Evolutionary conservation across 1,140 invertebrate genomes (phyloP).

Genomic region (Harpegnathos saltator): DNA sequence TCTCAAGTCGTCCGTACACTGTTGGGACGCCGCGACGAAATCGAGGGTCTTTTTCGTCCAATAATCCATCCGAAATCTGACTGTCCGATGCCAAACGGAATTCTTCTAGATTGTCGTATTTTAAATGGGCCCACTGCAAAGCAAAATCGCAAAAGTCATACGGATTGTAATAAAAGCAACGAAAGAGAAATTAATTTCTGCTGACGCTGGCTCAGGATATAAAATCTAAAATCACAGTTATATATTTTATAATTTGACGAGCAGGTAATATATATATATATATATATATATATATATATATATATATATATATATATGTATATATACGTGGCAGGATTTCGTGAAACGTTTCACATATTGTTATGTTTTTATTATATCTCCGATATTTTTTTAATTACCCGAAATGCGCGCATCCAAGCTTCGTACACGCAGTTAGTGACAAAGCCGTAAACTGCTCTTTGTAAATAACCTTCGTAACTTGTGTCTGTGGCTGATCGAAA

Average conservation of each 20-base stretch:
- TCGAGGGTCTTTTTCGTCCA: background rate
- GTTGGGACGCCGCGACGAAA: conserved; percentile 3
- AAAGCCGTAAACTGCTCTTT: conserved; percentile 55
- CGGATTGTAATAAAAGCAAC: no score
- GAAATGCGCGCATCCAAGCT: conserved; percentile 50
- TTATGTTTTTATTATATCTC: no score
- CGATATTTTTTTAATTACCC: no score
- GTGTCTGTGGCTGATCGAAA: conserved; percentile 27
- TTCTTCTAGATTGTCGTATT: conserved; percentile 3
- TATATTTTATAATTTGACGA: no score
- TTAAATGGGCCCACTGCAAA: background rate
- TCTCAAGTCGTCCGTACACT: conserved; percentile 6
- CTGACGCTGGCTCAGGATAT: no score
- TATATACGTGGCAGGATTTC: no score
- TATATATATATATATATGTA: no score
- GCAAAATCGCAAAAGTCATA: background rate
- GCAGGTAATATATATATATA: no score
- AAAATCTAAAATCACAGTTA: no score
- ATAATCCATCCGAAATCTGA: background rate
- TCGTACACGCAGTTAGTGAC: conserved; percentile 37
- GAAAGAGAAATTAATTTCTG: no score
- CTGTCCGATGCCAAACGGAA: background rate
- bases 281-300: no score
- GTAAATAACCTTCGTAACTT: conserved; percentile 22
- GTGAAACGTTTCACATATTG: no score